These are phyloP conservation scores for Noctua pronuba DNA, from an alignment of 2,888 invertebrate species.

Conservation along the genomic window DNA sequence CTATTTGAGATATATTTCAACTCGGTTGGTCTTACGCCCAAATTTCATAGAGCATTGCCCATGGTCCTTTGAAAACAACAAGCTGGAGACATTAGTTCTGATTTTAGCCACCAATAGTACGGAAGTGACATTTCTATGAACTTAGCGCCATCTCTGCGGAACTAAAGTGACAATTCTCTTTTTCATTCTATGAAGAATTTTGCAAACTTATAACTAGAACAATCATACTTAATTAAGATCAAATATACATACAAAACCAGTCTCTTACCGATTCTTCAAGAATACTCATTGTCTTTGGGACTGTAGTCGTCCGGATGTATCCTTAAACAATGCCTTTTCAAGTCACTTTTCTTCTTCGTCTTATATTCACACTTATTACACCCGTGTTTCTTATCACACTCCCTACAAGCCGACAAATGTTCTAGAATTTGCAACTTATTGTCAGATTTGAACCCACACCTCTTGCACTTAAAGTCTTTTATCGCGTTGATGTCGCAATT, in stretches of 20 bases:
- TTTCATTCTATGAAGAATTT: not conserved
- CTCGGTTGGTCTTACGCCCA: too few relatives aligned
- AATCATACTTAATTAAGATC: not conserved
- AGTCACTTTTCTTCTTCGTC: slow-evolving; percentile 70
- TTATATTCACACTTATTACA: slow-evolving; percentile 74
- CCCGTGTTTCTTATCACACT: slow-evolving; percentile 27
- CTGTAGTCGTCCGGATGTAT: not conserved
- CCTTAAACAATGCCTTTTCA: slow-evolving; percentile 70
- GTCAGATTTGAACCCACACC: slow-evolving; percentile 45
- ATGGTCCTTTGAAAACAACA: too few relatives aligned
- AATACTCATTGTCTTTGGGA: not conserved
- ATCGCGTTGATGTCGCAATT: slow-evolving; percentile 8
- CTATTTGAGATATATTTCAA: too few relatives aligned
- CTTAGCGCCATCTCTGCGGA: not conserved
- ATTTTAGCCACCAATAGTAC: not conserved
- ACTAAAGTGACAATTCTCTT: not conserved
- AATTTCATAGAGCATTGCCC: too few relatives aligned
- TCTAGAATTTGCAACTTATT: slow-evolving; percentile 25
- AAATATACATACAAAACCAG: slow-evolving; percentile 19
- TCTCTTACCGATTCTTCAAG: slow-evolving; percentile 17
- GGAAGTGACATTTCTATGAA: not conserved
- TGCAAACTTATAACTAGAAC: not conserved
- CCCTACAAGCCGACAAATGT: slow-evolving; percentile 38
- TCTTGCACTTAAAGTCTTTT: slow-evolving; percentile 46
- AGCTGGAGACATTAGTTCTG: too few relatives aligned